Evolutionary conservation across 2,797 vertebrate species (phyloP), one percentile per base, ranked within the genome.

Genomic region (Malurus leucopterus): DNA sequence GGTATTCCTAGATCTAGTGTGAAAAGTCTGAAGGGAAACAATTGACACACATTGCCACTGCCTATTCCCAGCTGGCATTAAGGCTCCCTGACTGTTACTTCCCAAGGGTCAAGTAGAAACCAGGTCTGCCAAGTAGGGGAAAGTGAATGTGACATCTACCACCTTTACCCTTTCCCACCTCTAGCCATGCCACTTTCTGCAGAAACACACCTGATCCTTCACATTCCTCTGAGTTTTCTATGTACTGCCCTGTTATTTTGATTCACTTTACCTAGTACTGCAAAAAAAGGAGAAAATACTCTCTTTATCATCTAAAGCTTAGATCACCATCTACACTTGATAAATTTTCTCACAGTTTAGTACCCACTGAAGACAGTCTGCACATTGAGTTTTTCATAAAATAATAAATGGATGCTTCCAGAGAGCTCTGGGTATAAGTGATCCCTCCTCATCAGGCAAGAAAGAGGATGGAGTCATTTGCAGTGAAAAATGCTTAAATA

Each of bases 111-210:
- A 73, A 61, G 24, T 2, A 1, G 5, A 77, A 78, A 67, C 7
- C 32, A 53, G n/a, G 30, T 10, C 34, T 72, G 43, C 44, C 61
- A 80, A 83, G 38, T 3, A 32, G 18, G 36, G 54, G 11, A 71
- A 74, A 67, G 41, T 16, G 29, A 82, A 84, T 26, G 51, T 34
- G 64, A 44, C 18, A 76, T 15, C 1, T 1, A 64, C 24, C 21
- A 47, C 8, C 63, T 36, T 36, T 36, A 82, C 13, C 26, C 47
- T 57, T 36, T 58, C 30, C 23, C 44, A 62, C 18, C 16, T 70
- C 53, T 0, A 2, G 6, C 27, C 58, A 57, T 0, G 0, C 18
- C 27, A 65, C 40, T 13, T 84, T 26, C 46, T 69, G 77, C 61
- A 90, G 32, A 77, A 84, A 32, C 22, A 15, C 24, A 26, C 15